A percentile compares a stretch with the other conserved stretches of the same genome.
phyloP scores from a whole-genome alignment of 2,113 vertebrate genomes.

The Crotalus viridis region DNA sequence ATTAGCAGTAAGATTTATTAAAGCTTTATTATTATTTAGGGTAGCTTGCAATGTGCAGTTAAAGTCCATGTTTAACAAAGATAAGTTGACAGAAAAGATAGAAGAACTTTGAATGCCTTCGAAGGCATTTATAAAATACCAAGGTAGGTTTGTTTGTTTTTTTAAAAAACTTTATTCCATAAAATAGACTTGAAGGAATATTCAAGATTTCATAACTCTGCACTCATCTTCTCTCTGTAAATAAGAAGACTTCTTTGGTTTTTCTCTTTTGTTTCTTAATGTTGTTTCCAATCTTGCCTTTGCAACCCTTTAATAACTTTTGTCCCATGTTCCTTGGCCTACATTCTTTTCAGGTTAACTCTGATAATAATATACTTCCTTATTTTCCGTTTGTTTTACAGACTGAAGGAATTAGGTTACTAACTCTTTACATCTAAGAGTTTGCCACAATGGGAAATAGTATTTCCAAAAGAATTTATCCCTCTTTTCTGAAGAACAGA shows the following conservation, averaged over 20 bases:
- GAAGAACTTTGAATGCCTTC: background rate
- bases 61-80: background rate
- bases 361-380: background rate
- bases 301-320: slow-evolving; percentile 10
- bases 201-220: background rate
- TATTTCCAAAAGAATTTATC: slow-evolving; percentile 42
- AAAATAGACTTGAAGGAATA: background rate
- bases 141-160: background rate
- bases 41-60: background rate
- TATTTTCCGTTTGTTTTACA: slow-evolving; percentile 29
- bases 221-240: too few species aligned
- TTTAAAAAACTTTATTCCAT: background rate
- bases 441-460: slow-evolving; percentile 19
- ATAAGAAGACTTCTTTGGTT: background rate
- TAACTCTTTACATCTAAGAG: background rate
- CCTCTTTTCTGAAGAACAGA: slow-evolving; percentile 20
- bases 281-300: background rate
- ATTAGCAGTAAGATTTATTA: background rate
- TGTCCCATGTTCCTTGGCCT: background rate
- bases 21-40: background rate
- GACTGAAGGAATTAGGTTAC: slow-evolving; percentile 28
- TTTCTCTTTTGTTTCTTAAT: background rate
- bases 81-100: background rate
- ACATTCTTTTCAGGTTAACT: background rate
- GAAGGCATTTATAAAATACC: background rate